Base-by-base conservation (phyloP, 2,113 vertebrate genomes). In the Burhinus bistriatus region DNA sequence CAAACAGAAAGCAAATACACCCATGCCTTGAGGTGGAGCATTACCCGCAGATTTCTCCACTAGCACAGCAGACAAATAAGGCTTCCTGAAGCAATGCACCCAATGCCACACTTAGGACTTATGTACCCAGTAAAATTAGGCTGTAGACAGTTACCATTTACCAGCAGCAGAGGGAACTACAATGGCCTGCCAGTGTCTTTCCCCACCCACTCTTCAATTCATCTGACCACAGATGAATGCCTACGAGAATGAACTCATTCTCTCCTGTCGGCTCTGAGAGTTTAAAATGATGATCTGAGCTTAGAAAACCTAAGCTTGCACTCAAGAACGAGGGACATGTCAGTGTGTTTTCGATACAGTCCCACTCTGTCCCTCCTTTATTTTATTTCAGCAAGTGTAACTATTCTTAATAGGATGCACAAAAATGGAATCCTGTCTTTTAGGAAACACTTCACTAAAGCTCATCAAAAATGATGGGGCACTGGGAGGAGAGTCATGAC, bases 81-180 rank as follows among this genome's bases (percentile, higher is more conserved):
- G 55, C 57, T 87, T 66, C 80, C 80, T 20, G n/a, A 25, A 18
- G 44, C 1, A 8, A 8, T 1, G 2, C 11, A 2, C 32, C 36
- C 58, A 0, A 2, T 3, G 79, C 49, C 81, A 79, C 72, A 1
- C 38, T 32, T 19, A 13, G 12, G 15, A 30, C 57, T 66, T 44
- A 13, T 0, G 3, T 64, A 51, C 44, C 9, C 61, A 4, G 17
- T 1, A 45, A 17, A 4, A 34, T 21, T 0, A 2, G 70, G 82
- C 47, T 47, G 52, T 7, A 52, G 44, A 13, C 57, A 29, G 23
- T 3, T 70, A 55, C 6, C 45, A 1, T 8, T 11, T 3, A 42
- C 5, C 54, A 36, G 32, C 4, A 49, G 51, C 64, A 44, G 5
- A 52, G 52, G 42, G 45, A 93, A 80, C 79, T 45, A n/a, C 32